Percentiles rank a stretch among this genome's conserved stretches.
Conservation (phyloP, 2,113 vertebrate genomes). For the Rhadina sibilatrix region DNA sequence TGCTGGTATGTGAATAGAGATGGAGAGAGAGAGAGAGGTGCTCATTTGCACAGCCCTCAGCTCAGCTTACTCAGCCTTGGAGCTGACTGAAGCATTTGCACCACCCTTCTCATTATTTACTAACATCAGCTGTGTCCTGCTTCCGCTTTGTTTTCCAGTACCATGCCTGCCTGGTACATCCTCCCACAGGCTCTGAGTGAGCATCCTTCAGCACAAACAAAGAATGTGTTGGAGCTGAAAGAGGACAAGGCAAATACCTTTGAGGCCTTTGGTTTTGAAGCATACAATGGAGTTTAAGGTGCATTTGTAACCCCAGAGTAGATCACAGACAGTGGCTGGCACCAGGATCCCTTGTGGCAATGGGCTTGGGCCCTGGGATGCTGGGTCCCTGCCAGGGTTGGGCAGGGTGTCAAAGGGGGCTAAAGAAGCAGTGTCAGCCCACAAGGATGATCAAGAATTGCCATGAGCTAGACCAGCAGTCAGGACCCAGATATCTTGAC, state of each 20-base stretch:
- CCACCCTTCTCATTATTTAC: not conserved
- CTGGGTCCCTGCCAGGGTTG: not conserved
- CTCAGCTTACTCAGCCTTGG: not conserved
- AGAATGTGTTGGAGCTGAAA: not conserved
- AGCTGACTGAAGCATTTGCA: not conserved
- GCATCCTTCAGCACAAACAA: not conserved
- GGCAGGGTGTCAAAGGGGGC: not conserved
- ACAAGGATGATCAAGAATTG: not conserved
- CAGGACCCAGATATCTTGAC: not conserved
- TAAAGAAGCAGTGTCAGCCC: not conserved
- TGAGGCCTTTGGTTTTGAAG: not conserved
- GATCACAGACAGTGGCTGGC: not conserved
- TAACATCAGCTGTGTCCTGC: not conserved
- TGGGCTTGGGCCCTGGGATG: not conserved
- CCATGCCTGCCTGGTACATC: not conserved
- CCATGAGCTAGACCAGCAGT: not conserved
- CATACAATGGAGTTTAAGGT: fast-evolving
- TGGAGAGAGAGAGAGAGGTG: not conserved
- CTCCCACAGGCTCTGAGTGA: not conserved
- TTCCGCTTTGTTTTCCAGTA: not conserved
- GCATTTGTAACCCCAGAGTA: not conserved
- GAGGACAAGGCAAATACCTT: not conserved
- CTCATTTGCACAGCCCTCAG: not conserved
- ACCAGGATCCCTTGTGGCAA: not conserved
- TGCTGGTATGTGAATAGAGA: not conserved